Conservation (phyloP, 53 echinoderm and acorn worm species). For the Holothuria leucospilota region DNA sequence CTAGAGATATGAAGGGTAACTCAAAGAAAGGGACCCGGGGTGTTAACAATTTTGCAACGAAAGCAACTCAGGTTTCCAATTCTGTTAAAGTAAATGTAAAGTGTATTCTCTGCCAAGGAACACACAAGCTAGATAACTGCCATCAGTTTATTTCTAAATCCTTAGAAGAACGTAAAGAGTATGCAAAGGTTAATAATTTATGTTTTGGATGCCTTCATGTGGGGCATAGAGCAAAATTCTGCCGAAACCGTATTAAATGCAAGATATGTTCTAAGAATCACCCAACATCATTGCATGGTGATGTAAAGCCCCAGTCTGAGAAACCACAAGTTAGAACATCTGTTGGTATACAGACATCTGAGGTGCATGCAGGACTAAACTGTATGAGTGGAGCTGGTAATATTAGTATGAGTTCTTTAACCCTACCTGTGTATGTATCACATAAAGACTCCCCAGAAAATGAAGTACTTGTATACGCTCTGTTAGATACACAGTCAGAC, state of each 20-base stretch:
- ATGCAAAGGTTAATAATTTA: no score
- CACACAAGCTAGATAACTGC: neutral
- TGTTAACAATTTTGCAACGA: neutral
- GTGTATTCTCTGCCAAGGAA: no score
- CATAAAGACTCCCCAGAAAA: neutral
- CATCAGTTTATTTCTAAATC: neutral
- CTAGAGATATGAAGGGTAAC: no score
- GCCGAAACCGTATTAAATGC: no score
- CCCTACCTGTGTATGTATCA: neutral
- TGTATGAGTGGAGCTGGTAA: neutral
- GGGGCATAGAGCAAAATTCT: no score
- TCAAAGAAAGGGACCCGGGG: no score
- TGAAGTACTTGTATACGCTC: constrained; percentile 8
- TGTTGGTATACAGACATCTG: neutral
- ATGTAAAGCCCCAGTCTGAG: no score
- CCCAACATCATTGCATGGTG: neutral
- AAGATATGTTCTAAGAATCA: no score
- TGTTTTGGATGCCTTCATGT: no score
- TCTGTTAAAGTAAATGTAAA: neutral
- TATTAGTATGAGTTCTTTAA: neutral
- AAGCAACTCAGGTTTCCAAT: neutral
- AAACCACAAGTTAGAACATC: no score
- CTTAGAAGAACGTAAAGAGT: neutral
- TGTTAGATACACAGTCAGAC: constrained; percentile 15
- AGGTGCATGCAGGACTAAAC: neutral